Base-by-base conservation (phyloP, 2,113 vertebrate genomes). In the Potamarius usumacintae region DNA sequence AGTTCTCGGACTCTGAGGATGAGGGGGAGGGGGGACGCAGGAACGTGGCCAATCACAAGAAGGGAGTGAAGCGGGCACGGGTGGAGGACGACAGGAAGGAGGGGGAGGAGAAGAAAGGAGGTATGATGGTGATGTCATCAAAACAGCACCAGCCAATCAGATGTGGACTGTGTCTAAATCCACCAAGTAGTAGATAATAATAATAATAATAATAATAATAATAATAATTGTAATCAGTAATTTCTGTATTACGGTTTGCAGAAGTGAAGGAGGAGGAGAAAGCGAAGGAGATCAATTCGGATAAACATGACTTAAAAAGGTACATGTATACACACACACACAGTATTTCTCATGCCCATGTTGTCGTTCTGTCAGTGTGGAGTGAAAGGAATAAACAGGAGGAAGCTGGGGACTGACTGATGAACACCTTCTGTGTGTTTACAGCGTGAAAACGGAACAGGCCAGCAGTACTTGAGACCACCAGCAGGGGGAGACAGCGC, bases 1-100 rank as follows among this genome's bases (percentile, higher is more conserved):
- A 99, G 90, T 98, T 99, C 90, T 99, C 97, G 0, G 97, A 98
- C 92, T 98, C 97, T 48, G 97, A 99, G 90, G 97, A 98, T 30
- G 97, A 99, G 93, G 97, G 97, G 5, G 97, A 98, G 92, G 97
- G 97, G 67, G 96, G 97, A 22, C 94, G 97, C 69, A 95, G 97
- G 92, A 98, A 98, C 65, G 92, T 96, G 87, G 94, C 96, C 87
- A 97, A 96, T 93, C 96, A 97, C 92, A 98, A 98, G 93, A 98
- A 98, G 92, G 96, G 96, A 89, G 93, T 93, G 0, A 99, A 99
- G 90, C 96, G 97, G 90, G 96, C 96, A 50, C 94, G 96, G 86
- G 95, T 97, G 52, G 97, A 98, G 48, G 97, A 99, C 86, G 97
- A 98, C 60, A 96, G 97, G 91, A 98, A 97, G 80, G 97, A 97